These are phyloP conservation scores for Botia almorhae DNA, from an alignment of 2,797 vertebrate species.

Conservation along the genomic window DNA sequence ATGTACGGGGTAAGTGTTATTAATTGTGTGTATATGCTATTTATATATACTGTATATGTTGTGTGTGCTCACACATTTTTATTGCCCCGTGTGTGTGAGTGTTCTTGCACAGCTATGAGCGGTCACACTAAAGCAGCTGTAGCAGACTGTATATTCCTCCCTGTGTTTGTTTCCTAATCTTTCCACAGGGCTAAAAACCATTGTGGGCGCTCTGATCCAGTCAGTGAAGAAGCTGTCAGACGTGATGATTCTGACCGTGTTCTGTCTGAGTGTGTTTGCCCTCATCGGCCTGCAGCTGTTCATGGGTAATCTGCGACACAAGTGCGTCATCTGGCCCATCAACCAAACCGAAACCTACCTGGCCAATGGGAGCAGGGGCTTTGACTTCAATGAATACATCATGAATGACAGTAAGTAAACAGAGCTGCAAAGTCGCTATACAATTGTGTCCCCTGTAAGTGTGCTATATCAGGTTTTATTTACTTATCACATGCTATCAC, in stretches of 20 bases:
- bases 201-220: constrained; percentile 97
- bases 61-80: too few species aligned
- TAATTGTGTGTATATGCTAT: background rate
- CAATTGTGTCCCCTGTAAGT: too few species aligned
- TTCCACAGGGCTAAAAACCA: constrained; percentile 93
- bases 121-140: constrained; percentile 43
- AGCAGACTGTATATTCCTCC: constrained; percentile 40
- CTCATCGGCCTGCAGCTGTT: constrained; percentile 98
- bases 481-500: too few species aligned
- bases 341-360: constrained; percentile 83
- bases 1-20: background rate
- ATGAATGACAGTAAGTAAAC: constrained; percentile 89
- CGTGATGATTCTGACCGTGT: constrained; percentile 99
- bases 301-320: constrained; percentile 96
- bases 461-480: too few species aligned
- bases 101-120: background rate
- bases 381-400: constrained; percentile 90
- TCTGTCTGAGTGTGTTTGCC: constrained; percentile 98
- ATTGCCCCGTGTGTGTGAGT: constrained; percentile 14
- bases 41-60: too few species aligned
- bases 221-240: constrained; percentile 99
- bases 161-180: constrained; percentile 51
- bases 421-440: too few species aligned
- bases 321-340: constrained; percentile 95
- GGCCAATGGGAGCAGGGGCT: constrained; percentile 86